Percentiles rank a stretch among this genome's conserved stretches.
phyloP scores from a whole-genome alignment of 2,888 invertebrate species.

The Cyrtodaria siliqua region DNA sequence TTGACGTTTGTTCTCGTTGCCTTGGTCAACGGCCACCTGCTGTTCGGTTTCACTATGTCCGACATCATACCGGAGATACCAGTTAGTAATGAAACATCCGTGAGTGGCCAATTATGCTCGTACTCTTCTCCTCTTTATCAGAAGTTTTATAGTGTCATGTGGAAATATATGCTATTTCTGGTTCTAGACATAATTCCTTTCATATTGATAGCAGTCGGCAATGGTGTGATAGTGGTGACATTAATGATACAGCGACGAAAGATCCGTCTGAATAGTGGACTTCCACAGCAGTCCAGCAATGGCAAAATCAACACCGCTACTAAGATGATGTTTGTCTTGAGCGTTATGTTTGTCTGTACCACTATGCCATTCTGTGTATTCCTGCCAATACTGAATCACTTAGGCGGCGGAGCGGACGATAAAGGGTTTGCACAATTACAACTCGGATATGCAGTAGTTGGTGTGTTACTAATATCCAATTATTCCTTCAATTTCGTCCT shows the following conservation, averaged over 20 bases:
- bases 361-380: neutral
- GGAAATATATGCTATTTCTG: neutral
- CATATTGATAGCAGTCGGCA: neutral
- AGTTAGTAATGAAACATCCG: neutral
- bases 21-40: too few species aligned
- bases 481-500: neutral
- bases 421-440: neutral
- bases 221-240: neutral
- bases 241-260: neutral
- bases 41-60: neutral
- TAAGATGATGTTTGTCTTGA: neutral
- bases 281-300: neutral
- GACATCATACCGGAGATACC: neutral
- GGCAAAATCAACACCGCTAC: neutral
- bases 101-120: neutral
- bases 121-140: neutral
- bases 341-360: neutral
- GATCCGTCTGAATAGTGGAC: neutral
- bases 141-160: neutral
- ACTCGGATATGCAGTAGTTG: neutral
- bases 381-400: neutral
- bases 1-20: too few species aligned
- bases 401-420: neutral
- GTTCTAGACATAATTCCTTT: neutral
- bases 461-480: neutral